Evolutionary conservation across 2,113 vertebrate genomes (phyloP).

Genomic region (Nerophis lumbriciformis): DNA sequence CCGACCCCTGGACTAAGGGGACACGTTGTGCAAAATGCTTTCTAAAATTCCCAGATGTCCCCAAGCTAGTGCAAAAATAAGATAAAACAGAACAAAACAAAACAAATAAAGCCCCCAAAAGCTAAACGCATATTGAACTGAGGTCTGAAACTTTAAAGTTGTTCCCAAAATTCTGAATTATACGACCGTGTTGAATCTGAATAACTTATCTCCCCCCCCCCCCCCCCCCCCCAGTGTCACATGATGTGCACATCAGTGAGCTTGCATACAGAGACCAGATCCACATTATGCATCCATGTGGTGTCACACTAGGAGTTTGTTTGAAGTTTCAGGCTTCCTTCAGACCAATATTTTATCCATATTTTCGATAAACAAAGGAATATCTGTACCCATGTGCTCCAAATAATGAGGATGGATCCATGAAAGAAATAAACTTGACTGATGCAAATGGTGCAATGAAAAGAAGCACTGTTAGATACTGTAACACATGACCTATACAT

Average conservation of each 20-base stretch:
- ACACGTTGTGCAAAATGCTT: too few relatives aligned
- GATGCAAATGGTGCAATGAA: not conserved
- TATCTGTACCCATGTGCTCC: not conserved
- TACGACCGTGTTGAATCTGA: too few relatives aligned
- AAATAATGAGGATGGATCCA: not conserved
- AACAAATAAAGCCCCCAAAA: too few relatives aligned
- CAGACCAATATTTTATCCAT: not conserved
- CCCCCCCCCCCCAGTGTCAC: too few relatives aligned
- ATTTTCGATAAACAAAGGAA: conserved; percentile 1
- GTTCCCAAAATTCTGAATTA: too few relatives aligned
- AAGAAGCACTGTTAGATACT: conserved; percentile 9
- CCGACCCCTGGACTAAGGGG: too few relatives aligned
- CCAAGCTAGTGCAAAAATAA: too few relatives aligned
- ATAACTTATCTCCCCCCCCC: too few relatives aligned
- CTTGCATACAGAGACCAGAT: not conserved
- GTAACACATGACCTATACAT: not conserved
- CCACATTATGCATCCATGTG: not conserved
- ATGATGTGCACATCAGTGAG: conserved; percentile 9
- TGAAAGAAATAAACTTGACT: not conserved
- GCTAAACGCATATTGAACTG: too few relatives aligned
- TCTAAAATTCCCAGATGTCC: too few relatives aligned
- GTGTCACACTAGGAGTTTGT: not conserved
- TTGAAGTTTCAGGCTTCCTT: not conserved
- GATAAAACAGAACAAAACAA: too few relatives aligned
- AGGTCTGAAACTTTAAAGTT: too few relatives aligned